A percentile compares a stretch with the other conserved stretches of the same genome.
Conservation (phyloP, 2,113 vertebrate species). For the Peromyscus californicus region DNA sequence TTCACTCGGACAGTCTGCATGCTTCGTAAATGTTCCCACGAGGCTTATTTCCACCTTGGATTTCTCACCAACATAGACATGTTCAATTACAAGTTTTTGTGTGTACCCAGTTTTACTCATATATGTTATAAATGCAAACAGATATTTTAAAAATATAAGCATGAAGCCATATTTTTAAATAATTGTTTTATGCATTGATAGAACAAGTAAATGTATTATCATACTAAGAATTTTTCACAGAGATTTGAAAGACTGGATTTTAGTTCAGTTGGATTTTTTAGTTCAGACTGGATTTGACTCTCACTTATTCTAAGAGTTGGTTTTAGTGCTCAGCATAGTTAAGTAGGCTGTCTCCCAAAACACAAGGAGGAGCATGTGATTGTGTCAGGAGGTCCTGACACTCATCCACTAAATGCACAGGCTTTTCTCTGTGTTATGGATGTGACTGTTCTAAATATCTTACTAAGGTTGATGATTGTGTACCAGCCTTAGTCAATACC, state of each 20-base stretch:
- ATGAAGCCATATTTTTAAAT: slow-evolving; percentile 32
- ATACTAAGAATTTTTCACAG: slow-evolving; percentile 28
- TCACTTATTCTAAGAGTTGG: not conserved
- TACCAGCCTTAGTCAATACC: slow-evolving; percentile 23
- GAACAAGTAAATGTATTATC: not conserved
- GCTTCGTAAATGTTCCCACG: slow-evolving; percentile 57
- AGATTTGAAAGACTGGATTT: slow-evolving; percentile 33
- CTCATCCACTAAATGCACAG: not conserved
- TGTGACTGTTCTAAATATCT: slow-evolving; percentile 33
- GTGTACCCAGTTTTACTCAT: not conserved
- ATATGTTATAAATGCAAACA: not conserved
- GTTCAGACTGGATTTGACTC: not conserved
- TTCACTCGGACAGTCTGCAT: slow-evolving; percentile 45
- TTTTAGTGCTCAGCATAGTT: not conserved
- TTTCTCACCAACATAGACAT: not conserved
- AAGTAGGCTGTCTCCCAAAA: not conserved
- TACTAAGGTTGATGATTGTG: not conserved
- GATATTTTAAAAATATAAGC: not conserved
- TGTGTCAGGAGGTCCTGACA: not conserved
- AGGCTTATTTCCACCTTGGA: slow-evolving; percentile 44
- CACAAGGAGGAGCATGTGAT: not conserved
- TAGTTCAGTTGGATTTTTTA: not conserved
- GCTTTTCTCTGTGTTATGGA: not conserved
- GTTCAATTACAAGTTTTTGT: slow-evolving; percentile 36
- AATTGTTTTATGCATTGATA: not conserved